A percentile compares a stretch with the other conserved stretches of the same genome.
Evolutionary conservation across 2,797 vertebrate species (phyloP).

Genomic region (Micrastur ruficollis): DNA sequence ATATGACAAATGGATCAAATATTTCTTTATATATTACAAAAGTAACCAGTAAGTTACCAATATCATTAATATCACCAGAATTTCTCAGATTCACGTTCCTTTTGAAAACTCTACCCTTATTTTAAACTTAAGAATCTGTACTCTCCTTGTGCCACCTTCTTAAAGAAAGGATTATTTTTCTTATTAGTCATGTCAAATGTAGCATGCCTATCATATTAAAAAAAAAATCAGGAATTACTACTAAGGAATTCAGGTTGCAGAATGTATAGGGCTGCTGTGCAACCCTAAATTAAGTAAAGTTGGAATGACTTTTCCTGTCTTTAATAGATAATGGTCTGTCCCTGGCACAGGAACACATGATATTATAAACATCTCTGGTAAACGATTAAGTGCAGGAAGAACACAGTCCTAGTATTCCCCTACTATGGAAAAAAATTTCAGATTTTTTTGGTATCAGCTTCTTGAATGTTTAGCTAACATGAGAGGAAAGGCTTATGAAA

Average conservation of each 20-base stretch:
- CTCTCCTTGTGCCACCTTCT: neutral
- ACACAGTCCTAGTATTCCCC: neutral
- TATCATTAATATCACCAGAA: neutral
- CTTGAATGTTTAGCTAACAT: neutral
- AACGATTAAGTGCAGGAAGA: neutral
- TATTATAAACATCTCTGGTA: neutral
- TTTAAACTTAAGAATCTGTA: neutral
- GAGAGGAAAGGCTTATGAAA: neutral
- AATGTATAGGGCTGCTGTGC: neutral
- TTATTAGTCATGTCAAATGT: neutral
- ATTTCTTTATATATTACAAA: neutral
- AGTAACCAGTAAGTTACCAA: neutral
- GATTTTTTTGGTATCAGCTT: neutral
- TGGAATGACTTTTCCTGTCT: neutral
- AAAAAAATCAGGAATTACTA: neutral
- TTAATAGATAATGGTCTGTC: neutral
- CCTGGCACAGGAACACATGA: neutral
- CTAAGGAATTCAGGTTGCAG: neutral
- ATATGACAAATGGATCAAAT: neutral
- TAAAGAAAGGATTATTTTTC: neutral
- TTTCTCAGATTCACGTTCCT: neutral
- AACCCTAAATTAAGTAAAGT: conserved; percentile 1
- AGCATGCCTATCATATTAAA: neutral
- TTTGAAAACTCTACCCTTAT: neutral
- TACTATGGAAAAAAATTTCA: neutral